Evolutionary conservation across 2,888 invertebrate species (phyloP).

Genomic region (Drosophila colorata): DNA sequence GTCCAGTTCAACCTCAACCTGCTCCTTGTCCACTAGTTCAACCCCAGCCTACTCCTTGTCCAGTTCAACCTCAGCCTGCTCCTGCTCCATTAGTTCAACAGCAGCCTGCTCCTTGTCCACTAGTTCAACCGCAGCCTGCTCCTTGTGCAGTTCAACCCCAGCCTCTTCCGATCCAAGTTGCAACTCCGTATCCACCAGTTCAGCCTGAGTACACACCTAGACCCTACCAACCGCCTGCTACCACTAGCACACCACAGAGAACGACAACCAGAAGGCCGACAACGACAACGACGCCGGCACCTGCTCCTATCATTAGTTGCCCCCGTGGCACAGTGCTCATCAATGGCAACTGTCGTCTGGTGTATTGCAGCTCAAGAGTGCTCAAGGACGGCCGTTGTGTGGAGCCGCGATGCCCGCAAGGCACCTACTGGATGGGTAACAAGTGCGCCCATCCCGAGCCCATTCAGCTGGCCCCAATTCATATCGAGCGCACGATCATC

Average conservation of each 20-base stretch:
- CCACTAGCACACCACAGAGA: not conserved
- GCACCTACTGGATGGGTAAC: constrained; percentile 71
- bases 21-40: not conserved
- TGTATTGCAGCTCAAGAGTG: constrained; percentile 67
- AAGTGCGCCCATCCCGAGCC: constrained; percentile 58
- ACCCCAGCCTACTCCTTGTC: constrained; percentile 8
- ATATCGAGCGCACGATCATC: constrained; percentile 46
- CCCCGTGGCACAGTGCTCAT: constrained; percentile 65
- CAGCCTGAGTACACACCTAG: not conserved
- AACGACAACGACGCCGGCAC: constrained; percentile 21
- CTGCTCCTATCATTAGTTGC: constrained; percentile 49
- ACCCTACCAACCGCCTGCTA: not conserved
- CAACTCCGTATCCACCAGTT: not conserved
- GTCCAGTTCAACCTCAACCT: constrained; percentile 8
- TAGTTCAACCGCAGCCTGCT: constrained; percentile 5
- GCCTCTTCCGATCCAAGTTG: not conserved
- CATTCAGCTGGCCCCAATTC: constrained; percentile 42
- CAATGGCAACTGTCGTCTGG: constrained; percentile 59
- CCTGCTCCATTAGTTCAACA: no score
- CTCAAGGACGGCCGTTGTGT: constrained; percentile 62
- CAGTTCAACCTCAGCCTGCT: constrained; percentile 7
- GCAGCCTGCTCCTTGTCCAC: constrained; percentile 8
- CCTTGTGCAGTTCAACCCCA: not conserved
- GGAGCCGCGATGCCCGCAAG: constrained; percentile 63
- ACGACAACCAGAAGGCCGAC: constrained; percentile 9